Base-by-base conservation (phyloP, 2,797 vertebrate genomes). In the Cirrhinus molitorella region DNA sequence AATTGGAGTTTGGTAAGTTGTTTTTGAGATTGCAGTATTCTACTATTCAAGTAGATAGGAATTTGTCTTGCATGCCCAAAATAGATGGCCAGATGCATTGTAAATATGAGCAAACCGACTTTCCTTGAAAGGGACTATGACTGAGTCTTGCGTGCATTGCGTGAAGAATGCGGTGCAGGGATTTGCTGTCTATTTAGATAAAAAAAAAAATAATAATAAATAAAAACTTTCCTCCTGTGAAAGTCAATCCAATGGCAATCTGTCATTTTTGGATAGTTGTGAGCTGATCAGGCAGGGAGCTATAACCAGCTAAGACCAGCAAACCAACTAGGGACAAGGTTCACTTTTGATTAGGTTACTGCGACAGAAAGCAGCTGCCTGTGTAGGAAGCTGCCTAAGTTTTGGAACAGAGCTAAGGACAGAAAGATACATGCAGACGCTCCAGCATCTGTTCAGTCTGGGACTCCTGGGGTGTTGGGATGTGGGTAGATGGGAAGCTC, bases 381-480 rank as follows among this genome's bases (percentile, higher is more conserved):
- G 9, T 55, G 23, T 9, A 34, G n/a, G 57, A 3, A 40, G 34
- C 57, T 45, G 55, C 12, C 11, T 66, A 21, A 6, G 34, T 31
- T 81, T 72, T n/a, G n/a, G 25, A 72, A 31, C 25, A 14, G 17
- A 34, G 47, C 19, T 53, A 51, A 63, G 53, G 47, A 82, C 71
- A 21, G 61, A 66, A 28, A 23, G n/a, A 17, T 43, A 28, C 47
- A 45, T 11, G 59, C 84, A 72, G 37, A 43, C 31, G 14, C 16
- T 70, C 28, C n/a, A 43, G 63, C 85, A 85, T 85, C 80, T 83
- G 75, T 47, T 83, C 59, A 23, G 45, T 73, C 57, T 85, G 25
- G 66, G 37, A 49, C 53, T 31, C 71, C 83, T 49, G 45, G 31
- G 57, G 65, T 66, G 74, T 59, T 28, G 55, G n/a, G 80, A 67